Base-by-base conservation (phyloP, 2,888 invertebrate species). In the Cancer borealis region DNA sequence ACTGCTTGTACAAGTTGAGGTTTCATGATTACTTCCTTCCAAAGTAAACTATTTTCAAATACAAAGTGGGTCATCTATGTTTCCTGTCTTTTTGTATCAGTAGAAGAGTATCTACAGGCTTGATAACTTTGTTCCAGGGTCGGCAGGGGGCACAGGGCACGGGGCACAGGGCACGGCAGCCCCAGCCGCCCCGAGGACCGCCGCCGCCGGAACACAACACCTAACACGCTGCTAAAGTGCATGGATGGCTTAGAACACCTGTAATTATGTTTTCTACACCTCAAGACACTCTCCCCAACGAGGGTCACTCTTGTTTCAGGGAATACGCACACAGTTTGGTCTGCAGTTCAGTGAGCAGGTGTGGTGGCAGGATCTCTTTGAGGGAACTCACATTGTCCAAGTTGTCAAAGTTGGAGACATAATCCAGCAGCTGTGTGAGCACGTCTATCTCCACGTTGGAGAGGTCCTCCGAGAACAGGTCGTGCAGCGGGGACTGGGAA, bases 371-470 rank as follows among this genome's bases (percentile, higher is more conserved):
- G 39, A 95, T 87, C 54, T 93, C 93, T 54, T 95, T 95, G 6
- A 95, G 88, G 49, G 92, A 93, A 87, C 88, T 93, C 30, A 93
- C 92, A 66, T 93, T 95, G 45, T 95, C 95, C 45, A 95, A 47
- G 89, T 95, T 95, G n/a, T 94, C 94, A 66, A 93, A 66, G 54
- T 91, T 95, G 4, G 91, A 91, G 21, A 95, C 89, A 21, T 92
- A 95, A 39, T 93, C 95, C 0, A 95, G 91, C 26, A 95, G 73
- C 92, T 95, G 95, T n/a, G 93, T 95, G 12, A 95, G 88, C 21
- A 95, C 95, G 39, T 93, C 93, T 26, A 95, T 95, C 88, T 95
- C 95, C 30, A 95, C 93, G 46, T 95, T 92, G 47, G 95, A 93
- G 21, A 95, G 88, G 26, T 95, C 93, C 84, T 95, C 95, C 5